phyloP scores from a whole-genome alignment of 2,888 invertebrate genomes.

The Lasioglossum morio region DNA sequence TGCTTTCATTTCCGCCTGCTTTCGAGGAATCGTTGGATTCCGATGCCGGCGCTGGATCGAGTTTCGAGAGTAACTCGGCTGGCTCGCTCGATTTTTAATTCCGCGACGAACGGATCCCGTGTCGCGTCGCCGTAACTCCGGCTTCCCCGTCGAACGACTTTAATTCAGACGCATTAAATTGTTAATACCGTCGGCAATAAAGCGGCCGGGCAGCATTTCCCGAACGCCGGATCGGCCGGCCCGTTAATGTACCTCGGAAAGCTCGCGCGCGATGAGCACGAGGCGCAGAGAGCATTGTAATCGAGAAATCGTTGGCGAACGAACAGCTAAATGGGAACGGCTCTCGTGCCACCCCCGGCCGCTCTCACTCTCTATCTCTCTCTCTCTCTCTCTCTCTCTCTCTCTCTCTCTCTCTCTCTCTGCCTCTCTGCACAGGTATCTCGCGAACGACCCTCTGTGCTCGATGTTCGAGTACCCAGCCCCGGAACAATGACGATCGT shows the following conservation, averaged over 20 bases:
- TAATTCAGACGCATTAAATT: conserved; percentile 27
- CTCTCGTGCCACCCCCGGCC: not conserved
- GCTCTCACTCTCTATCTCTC: too few species aligned
- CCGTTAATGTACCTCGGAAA: conserved; percentile 32
- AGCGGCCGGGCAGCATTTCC: conserved; percentile 3
- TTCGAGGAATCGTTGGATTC: not conserved
- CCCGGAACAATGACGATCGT: conserved; percentile 44
- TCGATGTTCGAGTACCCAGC: conserved; percentile 31
- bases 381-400: too few species aligned
- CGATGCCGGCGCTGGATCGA: not conserved
- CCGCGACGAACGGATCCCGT: not conserved
- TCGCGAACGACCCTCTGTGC: conserved; percentile 18
- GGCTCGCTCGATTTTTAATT: conserved; percentile 15
- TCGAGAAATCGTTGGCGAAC: conserved; percentile 49
- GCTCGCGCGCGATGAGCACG: conserved; percentile 20
- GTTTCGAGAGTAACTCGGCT: not conserved
- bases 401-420: not conserved
- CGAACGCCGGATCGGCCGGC: not conserved
- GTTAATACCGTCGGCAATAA: conserved; percentile 35
- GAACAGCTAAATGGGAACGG: conserved; percentile 43
- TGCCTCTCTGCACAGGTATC: not conserved
- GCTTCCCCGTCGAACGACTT: not conserved
- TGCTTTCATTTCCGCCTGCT: not conserved
- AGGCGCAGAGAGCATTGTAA: conserved; percentile 28
- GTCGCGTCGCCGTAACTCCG: conserved; percentile 2